Conservation (phyloP, 2,888 invertebrate species). For the Drosophila formosana region DNA sequence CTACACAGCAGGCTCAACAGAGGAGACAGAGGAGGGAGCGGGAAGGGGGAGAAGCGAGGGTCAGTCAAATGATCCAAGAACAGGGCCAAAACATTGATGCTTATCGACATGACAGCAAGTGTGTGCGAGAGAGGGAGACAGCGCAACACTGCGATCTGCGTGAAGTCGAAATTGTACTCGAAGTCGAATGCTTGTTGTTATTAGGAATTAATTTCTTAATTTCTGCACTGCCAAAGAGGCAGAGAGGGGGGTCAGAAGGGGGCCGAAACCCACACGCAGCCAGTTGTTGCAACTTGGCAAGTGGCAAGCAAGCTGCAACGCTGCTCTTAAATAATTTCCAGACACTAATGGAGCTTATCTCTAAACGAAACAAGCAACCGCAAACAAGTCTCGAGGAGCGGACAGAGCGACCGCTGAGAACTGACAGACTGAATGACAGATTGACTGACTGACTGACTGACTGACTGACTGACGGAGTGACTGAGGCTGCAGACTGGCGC, state of each 20-base stretch:
- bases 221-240: conserved; percentile 47
- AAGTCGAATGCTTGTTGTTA: conserved; percentile 45
- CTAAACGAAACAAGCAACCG: conserved; percentile 83
- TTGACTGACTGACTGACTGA: conserved; percentile 26
- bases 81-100: conserved; percentile 82
- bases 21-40: conserved; percentile 8
- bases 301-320: conserved; percentile 15
- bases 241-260: neutral
- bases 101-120: conserved; percentile 77
- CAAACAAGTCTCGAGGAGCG: conserved; percentile 64
- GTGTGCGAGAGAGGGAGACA: conserved; percentile 3
- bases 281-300: conserved; percentile 32
- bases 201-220: conserved; percentile 73
- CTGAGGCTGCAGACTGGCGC: conserved; percentile 54
- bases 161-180: conserved; percentile 15
- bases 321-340: conserved; percentile 83
- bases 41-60: neutral
- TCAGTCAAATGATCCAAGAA: conserved; percentile 37
- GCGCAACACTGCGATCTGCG: neutral
- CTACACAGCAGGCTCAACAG: conserved; percentile 37
- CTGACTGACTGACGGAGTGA: too few relatives aligned
- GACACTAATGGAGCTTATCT: conserved; percentile 85
- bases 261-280: conserved; percentile 40
- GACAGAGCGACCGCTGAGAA: conserved; percentile 18
- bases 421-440: conserved; percentile 17